Evolutionary conservation across 2,797 vertebrate species (phyloP), one percentile per base, ranked within the genome.

Genomic region (Chromis chromis): DNA sequence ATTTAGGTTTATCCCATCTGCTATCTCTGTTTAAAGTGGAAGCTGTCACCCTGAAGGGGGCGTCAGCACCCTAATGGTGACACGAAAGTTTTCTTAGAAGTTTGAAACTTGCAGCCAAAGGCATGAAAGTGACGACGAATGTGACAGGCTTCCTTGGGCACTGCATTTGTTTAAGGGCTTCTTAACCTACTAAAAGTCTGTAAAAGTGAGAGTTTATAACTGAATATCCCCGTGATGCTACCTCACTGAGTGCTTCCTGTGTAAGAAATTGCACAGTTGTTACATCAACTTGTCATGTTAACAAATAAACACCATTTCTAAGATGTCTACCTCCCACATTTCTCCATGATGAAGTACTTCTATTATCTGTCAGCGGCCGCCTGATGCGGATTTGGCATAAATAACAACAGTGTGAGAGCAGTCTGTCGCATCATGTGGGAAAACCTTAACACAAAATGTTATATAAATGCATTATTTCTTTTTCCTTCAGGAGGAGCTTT

Each of bases 31-130:
- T 44, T 7, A 44, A 44, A 19, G 16, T 8, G 42, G 42, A 19
- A 1, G 50, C 25, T 33, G 57, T 57, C 27, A 60, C 69, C 71
- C 81, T 73, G 69, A 69, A 78, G 72, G 31, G 77, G 69, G 76
- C 78, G 10, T 71, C 68, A 66, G 66, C 3, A 28, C 67, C 17
- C 25, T 14, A 25, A 68, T 22, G 33, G 46, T 67, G 13, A 28
- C 33, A 65, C 3, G 10, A 17, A 13, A 24, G 10, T 31, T 49
- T 13, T 42, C 16, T 25, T 28, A 10, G 4, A 53, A 40, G 74
- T 76, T 27, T 17, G 56, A 68, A 56, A 19, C 7, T 36, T 21
- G 19, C 2, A 21, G 28, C 5, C 4, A 21, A n/a, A 33, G 6
- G 3, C 1, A 31, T 3, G 6, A 16, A 16, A 42, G n/a, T n/a